A percentile compares a stretch with the other conserved stretches of the same genome.
phyloP scores from a whole-genome alignment of 2,888 invertebrate genomes.

The Vannuccia rotundouncinata region DNA sequence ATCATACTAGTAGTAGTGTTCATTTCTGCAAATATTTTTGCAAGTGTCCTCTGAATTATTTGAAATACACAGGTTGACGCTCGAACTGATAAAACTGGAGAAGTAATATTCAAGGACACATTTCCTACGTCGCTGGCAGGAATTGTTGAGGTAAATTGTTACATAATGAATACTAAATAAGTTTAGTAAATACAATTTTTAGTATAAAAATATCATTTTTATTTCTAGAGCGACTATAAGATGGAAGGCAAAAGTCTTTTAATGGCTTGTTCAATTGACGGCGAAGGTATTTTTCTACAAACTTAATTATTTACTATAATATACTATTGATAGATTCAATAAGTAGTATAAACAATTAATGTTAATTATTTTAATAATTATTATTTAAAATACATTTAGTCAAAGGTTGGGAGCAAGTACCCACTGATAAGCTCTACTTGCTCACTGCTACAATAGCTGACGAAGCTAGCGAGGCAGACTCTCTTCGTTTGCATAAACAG shows the following conservation, averaged over 20 bases:
- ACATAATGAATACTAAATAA: background rate
- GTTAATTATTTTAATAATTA: too few relatives aligned
- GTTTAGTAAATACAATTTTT: background rate
- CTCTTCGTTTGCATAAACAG: background rate
- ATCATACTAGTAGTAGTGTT: too few relatives aligned
- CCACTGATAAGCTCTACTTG: background rate
- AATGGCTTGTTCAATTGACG: constrained; percentile 72
- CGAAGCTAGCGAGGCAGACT: background rate
- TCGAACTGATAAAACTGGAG: constrained; percentile 66
- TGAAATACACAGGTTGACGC: constrained; percentile 66
- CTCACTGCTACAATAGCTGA: background rate
- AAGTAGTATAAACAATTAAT: too few relatives aligned
- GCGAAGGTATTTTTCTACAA: constrained; percentile 67
- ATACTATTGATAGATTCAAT: too few relatives aligned
- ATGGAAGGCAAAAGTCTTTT: constrained; percentile 71
- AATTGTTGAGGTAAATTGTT: constrained; percentile 62
- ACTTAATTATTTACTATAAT: too few relatives aligned
- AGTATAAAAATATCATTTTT: background rate
- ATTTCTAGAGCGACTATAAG: constrained; percentile 67
- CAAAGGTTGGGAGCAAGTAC: constrained; percentile 3
- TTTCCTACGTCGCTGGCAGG: constrained; percentile 69
- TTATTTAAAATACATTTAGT: too few relatives aligned
- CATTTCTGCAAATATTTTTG: too few relatives aligned
- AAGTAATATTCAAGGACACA: constrained; percentile 72
- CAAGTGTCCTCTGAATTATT: too few relatives aligned